phyloP scores from a whole-genome alignment of 2,113 vertebrate genomes.

The Centropristis striata region DNA sequence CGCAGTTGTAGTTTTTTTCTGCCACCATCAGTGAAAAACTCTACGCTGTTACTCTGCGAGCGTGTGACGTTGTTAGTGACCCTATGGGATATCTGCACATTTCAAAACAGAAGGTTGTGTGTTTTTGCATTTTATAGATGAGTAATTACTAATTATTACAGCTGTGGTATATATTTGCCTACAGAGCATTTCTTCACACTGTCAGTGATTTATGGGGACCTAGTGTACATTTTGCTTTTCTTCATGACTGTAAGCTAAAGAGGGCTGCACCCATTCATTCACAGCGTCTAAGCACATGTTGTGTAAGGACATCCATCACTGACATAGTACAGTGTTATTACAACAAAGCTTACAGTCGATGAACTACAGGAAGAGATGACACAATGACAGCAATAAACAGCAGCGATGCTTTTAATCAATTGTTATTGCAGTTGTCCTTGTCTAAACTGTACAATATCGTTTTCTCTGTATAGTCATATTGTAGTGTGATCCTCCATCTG shows the following conservation, averaged over 20 bases:
- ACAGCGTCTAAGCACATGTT: background rate
- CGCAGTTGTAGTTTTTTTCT: constrained; percentile 66
- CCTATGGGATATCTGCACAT: background rate
- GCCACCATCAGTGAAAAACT: constrained; percentile 65
- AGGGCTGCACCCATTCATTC: background rate
- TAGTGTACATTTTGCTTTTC: background rate
- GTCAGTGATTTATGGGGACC: background rate
- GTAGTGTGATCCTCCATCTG: constrained; percentile 36
- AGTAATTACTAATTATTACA: constrained; percentile 22
- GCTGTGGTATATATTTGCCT: background rate
- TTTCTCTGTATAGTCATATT: constrained; percentile 2
- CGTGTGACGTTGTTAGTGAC: background rate
- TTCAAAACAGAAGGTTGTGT: constrained; percentile 7
- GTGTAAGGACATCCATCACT: constrained; percentile 4
- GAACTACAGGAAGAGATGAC: constrained; percentile 24
- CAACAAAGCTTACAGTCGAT: constrained; percentile 8
- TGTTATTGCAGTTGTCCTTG: constrained; percentile 33
- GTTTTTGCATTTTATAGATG: background rate
- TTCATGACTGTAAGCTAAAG: background rate
- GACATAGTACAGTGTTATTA: background rate
- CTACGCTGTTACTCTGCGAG: background rate
- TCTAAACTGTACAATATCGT: constrained; percentile 26
- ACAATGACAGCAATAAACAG: constrained; percentile 19
- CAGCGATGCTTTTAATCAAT: constrained; percentile 22
- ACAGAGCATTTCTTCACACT: constrained; percentile 17